phyloP scores from a whole-genome alignment of 2,888 invertebrate species.

The Nymphalis urticae region DNA sequence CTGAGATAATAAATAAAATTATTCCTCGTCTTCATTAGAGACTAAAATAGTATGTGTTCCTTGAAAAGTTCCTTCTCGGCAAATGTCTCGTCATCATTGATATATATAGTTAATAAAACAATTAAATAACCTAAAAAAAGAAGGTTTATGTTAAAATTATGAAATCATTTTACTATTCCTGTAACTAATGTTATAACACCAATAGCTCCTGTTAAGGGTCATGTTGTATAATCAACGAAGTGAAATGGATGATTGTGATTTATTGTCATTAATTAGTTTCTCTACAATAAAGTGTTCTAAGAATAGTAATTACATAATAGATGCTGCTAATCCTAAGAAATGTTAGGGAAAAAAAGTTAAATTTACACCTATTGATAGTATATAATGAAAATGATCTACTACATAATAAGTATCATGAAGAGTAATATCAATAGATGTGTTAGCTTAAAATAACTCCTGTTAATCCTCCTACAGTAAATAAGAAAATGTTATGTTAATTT shows the following conservation, averaged over 20 bases:
- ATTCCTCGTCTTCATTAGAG: conserved; percentile 43
- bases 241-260: conserved; percentile 83
- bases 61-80: conserved; percentile 85
- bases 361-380: conserved; percentile 83
- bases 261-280: conserved; percentile 83
- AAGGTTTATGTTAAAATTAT: conserved; percentile 77
- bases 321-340: conserved; percentile 61
- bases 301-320: conserved; percentile 84
- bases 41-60: conserved; percentile 84
- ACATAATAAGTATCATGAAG: conserved; percentile 93
- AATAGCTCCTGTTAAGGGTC: conserved; percentile 78
- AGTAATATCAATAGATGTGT: conserved; percentile 89
- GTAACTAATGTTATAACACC: conserved; percentile 79
- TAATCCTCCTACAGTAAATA: conserved; percentile 20
- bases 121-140: conserved; percentile 59
- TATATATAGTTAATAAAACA: conserved; percentile 5
- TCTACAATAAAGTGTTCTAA: conserved; percentile 51
- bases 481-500: conserved; percentile 17
- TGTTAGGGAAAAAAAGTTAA: no score
- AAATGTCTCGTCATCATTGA: conserved; percentile 69
- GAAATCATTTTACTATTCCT: conserved; percentile 84
- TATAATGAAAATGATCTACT: conserved; percentile 91
- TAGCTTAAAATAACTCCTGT: conserved; percentile 65
- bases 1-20: conserved; percentile 4
- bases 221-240: conserved; percentile 84